Evolutionary conservation across 2,888 invertebrate species (phyloP), one percentile per base, ranked within the genome.

Genomic region (Amphipyra berbera): DNA sequence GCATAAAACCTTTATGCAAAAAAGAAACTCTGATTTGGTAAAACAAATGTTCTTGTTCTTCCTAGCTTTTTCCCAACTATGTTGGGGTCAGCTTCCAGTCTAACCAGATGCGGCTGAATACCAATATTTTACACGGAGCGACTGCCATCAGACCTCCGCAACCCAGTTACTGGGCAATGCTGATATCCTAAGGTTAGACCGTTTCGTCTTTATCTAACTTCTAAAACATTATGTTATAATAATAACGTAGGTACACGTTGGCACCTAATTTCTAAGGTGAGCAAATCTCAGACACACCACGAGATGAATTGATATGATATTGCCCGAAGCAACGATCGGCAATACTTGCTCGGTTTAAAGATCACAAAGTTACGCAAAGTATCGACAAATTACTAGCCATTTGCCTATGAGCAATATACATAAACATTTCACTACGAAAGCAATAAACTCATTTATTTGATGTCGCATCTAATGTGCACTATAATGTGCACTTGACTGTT

Each of bases 361-460:
- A 64, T 64, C 61, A 68, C 13, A 61, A 49, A 56, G 45, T 74
- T 64, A 56, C 56, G 53, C 62, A 77, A 61, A 77, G 38, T 42
- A 47, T 50, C 8, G 30, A 53, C 49, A 61, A 50, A 61, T 70
- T n/a, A 35, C 41, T 13, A 33, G 40, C 38, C 44, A 62, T 73
- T 64, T 48, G 30, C 33, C 35, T 73, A 35, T 37, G 45, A 69
- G 41, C 42, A 47, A 56, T 55, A 53, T 13, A 42, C 33, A 53
- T 14, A 60, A 13, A 44, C 42, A 12, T 42, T 53, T 12, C 10
- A 42, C 33, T 33, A 42, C 42, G 42, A 42, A 42, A 42, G 30
- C 14, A 30, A 21, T 21, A 21, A 21, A 21, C 21, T 21, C 21
- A 46, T 30, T 38, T 3, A 38, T 38, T 38, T 38, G 38, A 38